These are phyloP conservation scores for Drosophila histrio DNA, from an alignment of 2,888 invertebrate species.

Conservation along the genomic window DNA sequence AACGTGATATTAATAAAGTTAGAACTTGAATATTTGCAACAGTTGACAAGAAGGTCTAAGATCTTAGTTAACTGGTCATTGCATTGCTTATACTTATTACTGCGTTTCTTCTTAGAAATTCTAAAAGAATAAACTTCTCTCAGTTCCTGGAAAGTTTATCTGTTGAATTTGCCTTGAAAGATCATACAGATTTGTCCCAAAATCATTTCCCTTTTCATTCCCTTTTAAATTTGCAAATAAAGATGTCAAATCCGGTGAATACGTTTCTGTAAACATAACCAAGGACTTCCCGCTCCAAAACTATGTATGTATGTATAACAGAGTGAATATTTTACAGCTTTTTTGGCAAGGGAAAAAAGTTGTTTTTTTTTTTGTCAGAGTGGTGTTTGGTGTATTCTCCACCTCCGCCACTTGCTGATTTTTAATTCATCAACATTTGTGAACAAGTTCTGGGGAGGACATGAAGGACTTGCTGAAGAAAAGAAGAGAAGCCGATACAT, in stretches of 20 bases:
- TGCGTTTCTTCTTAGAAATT: too few species aligned
- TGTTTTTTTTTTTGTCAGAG: background rate
- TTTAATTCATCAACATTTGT: constrained; percentile 64
- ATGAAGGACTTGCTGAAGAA: background rate
- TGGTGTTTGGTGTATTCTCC: background rate
- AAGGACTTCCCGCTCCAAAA: background rate
- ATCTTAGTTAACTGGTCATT: too few species aligned
- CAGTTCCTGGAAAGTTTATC: too few species aligned
- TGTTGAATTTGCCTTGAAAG: too few species aligned
- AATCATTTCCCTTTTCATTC: too few species aligned
- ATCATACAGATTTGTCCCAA: too few species aligned
- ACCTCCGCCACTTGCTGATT: constrained; percentile 43
- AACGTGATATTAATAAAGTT: background rate
- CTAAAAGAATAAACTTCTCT: background rate
- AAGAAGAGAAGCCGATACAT: constrained; percentile 50
- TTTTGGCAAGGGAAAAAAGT: background rate
- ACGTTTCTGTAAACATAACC: background rate
- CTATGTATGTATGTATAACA: too few species aligned
- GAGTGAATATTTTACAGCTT: constrained; percentile 10
- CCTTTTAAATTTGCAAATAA: constrained; percentile 2
- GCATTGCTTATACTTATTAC: too few species aligned
- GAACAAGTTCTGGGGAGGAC: background rate
- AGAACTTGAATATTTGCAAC: background rate
- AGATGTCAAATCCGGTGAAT: background rate
- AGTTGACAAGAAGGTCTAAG: background rate